Evolutionary conservation across 2,888 invertebrate genomes (phyloP), one percentile per base, ranked within the genome.

Genomic region (Myathropa florea): DNA sequence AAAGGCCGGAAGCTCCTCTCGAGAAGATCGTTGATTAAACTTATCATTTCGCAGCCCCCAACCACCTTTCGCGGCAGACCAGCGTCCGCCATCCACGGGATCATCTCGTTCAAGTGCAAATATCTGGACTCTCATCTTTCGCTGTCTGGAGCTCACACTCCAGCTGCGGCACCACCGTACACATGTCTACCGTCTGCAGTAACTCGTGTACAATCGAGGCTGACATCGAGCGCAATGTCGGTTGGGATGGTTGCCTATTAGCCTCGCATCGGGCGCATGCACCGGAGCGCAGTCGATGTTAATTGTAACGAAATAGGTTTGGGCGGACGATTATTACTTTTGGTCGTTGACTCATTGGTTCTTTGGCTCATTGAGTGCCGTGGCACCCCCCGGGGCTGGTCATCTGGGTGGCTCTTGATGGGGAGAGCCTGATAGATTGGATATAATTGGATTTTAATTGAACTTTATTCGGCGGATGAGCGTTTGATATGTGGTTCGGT

Each of bases 391-490:
- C n/a, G 12, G 14, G 55, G 21, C 60, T 53, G 55, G 14, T 14
- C 55, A 60, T 30, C 23, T 12, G 55, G n/a, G 53, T 53, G 23
- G 57, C n/a, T n/a, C n/a, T n/a, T n/a, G n/a, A n/a, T n/a, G 64
- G 23, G 21, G 71, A 53, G 61, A 68, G 68, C 70, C 64, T 82
- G 82, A 78, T 75, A 46, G 70, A 82, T 82, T 78, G 78, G 73
- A 64, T 86, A 64, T 86, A 86, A 86, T 86, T 86, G 82, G 82
- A 82, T 86, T 86, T 86, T 82, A 86, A 86, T 86, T 86, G 82
- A 86, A 86, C 81, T 73, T 71, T 78, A 86, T 82, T 65, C 68
- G 82, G 86, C 78, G 75, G 82, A 78, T 82, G 82, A 78, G 60
- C 73, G 64, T 78, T 82, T 86, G 81, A 73, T 78, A 82, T 73